phyloP scores from a whole-genome alignment of 2,113 vertebrate genomes.

The Campylorhamphus procurvoides region DNA sequence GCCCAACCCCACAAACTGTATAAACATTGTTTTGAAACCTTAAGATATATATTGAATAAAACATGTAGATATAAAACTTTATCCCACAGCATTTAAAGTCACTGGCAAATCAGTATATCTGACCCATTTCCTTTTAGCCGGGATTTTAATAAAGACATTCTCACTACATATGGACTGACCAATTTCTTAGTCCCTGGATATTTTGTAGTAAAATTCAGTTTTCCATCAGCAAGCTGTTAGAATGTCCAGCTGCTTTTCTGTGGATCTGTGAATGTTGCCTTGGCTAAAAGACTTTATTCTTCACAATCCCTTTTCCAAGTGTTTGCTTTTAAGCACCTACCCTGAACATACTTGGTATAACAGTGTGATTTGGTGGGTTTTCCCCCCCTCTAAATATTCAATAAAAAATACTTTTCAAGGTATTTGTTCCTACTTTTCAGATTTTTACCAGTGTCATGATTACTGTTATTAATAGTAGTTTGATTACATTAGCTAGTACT shows the following conservation, averaged over 20 bases:
- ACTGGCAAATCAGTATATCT: conserved; percentile 15
- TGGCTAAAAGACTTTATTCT: not conserved
- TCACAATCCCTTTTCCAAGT: not conserved
- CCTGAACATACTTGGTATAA: not conserved
- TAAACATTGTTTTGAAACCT: not conserved
- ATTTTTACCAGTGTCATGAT: not conserved
- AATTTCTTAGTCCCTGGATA: conserved; percentile 20
- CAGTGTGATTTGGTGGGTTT: not conserved
- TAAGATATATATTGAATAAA: not conserved
- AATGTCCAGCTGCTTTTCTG: not conserved
- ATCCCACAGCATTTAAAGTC: not conserved
- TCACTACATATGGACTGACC: not conserved
- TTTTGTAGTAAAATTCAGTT: not conserved
- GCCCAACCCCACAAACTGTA: not conserved
- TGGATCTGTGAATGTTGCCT: not conserved
- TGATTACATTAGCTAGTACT: not conserved
- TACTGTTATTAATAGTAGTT: not conserved
- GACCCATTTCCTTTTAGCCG: conserved; percentile 15
- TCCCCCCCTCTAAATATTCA: not conserved
- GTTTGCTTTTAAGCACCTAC: not conserved
- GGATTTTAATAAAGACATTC: conserved; percentile 42
- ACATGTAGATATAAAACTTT: not conserved
- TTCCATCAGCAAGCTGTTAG: not conserved
- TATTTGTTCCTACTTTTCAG: not conserved
- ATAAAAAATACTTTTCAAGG: not conserved